Conservation (phyloP, 1,140 invertebrate species). For the Tetramorium alpestre region DNA sequence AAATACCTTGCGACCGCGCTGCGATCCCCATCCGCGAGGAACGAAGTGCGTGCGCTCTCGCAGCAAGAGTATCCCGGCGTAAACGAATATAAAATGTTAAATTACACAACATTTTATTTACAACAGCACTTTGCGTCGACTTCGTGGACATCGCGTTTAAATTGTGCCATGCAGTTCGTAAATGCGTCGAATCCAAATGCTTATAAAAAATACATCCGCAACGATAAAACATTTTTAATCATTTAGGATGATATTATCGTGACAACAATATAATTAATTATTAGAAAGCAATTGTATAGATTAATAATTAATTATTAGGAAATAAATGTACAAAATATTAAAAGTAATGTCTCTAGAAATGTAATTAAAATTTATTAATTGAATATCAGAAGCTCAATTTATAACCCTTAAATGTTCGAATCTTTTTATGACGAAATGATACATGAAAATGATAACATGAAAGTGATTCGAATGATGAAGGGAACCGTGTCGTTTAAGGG, state of each 20-base stretch:
- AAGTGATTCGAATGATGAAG: neutral
- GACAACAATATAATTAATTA: neutral
- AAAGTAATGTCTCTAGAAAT: neutral
- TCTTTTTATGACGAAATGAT: neutral
- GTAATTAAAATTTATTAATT: neutral
- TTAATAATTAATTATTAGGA: neutral
- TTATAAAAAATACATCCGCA: neutral
- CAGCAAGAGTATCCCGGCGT: neutral
- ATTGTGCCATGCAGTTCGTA: neutral
- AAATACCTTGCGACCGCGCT: constrained; percentile 67
- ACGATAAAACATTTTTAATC: neutral
- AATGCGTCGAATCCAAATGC: neutral
- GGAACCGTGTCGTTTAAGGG: constrained; percentile 1
- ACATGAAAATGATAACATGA: no score
- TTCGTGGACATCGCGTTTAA: neutral
- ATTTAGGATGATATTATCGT: neutral
- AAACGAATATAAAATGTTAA: neutral
- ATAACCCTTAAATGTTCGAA: constrained; percentile 23
- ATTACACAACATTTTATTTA: neutral
- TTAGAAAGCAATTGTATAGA: neutral
- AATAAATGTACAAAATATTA: neutral
- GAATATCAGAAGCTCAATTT: neutral
- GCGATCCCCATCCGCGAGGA: constrained; percentile 14
- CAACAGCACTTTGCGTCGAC: neutral
- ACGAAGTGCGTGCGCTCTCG: neutral